Evolutionary conservation across 2,113 vertebrate genomes (phyloP).

Genomic region (Vulpes vulpes): DNA sequence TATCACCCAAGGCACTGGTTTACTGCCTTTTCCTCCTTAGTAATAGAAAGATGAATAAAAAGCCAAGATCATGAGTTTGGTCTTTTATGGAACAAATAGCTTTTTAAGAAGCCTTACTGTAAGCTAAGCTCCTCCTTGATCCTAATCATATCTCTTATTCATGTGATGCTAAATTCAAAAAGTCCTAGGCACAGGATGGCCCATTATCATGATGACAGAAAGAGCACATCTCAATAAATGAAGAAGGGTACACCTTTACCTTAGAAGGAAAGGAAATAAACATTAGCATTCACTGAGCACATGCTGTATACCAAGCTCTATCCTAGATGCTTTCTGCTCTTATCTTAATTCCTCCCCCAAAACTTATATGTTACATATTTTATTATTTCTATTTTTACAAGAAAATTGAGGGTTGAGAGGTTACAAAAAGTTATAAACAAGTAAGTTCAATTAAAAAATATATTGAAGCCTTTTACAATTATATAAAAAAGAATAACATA

Average conservation of each 20-base stretch:
- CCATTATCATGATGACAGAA: not conserved
- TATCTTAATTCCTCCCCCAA: not conserved
- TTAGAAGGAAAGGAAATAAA: constrained; percentile 21
- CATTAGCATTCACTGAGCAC: not conserved
- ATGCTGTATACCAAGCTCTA: not conserved
- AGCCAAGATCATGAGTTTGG: not conserved
- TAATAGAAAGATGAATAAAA: constrained; percentile 18
- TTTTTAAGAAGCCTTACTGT: not conserved
- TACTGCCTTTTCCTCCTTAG: not conserved
- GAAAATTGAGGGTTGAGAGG: not conserved
- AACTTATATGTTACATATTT: not conserved
- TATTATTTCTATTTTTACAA: not conserved
- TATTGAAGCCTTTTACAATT: not conserved
- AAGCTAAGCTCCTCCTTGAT: not conserved
- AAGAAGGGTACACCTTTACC: not conserved
- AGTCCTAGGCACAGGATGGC: not conserved
- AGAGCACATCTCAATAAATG: not conserved
- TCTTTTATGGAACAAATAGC: not conserved
- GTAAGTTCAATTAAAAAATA: not conserved
- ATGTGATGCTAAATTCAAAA: constrained; percentile 19
- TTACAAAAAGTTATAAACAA: not conserved
- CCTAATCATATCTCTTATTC: not conserved
- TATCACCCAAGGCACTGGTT: not conserved
- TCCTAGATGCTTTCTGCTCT: not conserved
- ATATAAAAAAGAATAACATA: not conserved